Percentiles rank a stretch among this genome's conserved stretches.
Conservation (phyloP, 2,888 invertebrate genomes). For the Drosophila limbata region DNA sequence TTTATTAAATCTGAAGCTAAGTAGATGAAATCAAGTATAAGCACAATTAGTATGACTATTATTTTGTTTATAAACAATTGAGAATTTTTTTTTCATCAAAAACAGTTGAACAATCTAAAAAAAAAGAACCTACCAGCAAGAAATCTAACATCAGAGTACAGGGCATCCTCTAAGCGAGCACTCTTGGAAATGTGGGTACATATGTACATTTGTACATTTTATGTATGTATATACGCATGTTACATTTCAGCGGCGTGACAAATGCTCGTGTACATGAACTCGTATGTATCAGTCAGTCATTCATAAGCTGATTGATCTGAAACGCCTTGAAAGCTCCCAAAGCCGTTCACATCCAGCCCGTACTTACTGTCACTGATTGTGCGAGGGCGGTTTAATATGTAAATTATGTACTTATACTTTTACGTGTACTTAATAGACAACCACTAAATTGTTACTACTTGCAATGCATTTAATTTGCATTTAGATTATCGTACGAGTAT, state of each 20-base stretch:
- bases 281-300: slow-evolving; percentile 21
- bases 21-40: background rate
- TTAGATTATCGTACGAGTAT: background rate
- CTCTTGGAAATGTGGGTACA: background rate
- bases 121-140: background rate
- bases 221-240: background rate
- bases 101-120: background rate
- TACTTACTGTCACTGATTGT: slow-evolving; percentile 20
- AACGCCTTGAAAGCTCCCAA: slow-evolving; percentile 47
- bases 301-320: slow-evolving; percentile 43
- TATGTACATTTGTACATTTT: slow-evolving; percentile 4
- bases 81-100: background rate
- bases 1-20: background rate
- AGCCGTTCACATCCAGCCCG: slow-evolving; percentile 28
- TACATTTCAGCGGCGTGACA: slow-evolving; percentile 19
- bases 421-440: background rate
- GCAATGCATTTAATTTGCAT: background rate
- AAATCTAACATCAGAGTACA: background rate
- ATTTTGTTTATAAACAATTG: background rate
- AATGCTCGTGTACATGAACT: slow-evolving; percentile 23
- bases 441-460: background rate
- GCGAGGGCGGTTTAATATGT: slow-evolving; percentile 24
- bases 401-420: background rate
- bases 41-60: background rate
- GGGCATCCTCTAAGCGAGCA: background rate